These are phyloP conservation scores for Mystacides longicornis DNA, from an alignment of 2,888 invertebrate genomes.

Conservation along the genomic window DNA sequence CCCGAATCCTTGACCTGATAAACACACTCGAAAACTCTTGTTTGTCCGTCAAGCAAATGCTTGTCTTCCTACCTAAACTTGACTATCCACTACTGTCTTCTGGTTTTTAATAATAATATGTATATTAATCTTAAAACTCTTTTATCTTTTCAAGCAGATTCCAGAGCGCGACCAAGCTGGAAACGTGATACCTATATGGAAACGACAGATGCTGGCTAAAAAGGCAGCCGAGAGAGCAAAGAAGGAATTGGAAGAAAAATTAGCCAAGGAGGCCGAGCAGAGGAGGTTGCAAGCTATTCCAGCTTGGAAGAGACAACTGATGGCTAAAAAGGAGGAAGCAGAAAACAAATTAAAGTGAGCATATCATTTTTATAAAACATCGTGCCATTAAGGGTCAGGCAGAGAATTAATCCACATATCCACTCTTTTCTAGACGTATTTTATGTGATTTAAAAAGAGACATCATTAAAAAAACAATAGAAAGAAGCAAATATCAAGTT, in stretches of 20 bases:
- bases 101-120: not conserved
- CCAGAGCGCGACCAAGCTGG: constrained; percentile 85
- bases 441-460: too few species aligned
- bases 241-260: constrained; percentile 81
- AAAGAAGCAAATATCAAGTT: too few species aligned
- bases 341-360: constrained; percentile 69
- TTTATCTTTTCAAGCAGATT: constrained; percentile 49
- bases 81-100: too few species aligned
- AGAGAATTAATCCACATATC: too few species aligned
- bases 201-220: constrained; percentile 89
- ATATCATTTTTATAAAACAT: too few species aligned
- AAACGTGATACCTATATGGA: constrained; percentile 89
- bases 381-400: too few species aligned
- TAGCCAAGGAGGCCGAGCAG: constrained; percentile 77
- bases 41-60: too few species aligned
- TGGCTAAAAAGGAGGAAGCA: constrained; percentile 73
- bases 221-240: constrained; percentile 90
- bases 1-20: too few species aligned
- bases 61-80: too few species aligned
- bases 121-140: not conserved
- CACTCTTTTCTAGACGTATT: too few species aligned
- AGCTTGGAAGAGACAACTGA: constrained; percentile 86
- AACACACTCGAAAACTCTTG: too few species aligned
- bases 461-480: too few species aligned
- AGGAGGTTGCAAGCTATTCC: constrained; percentile 81